Evolutionary conservation across 1,140 invertebrate species (phyloP).

Genomic region (Caerostris darwini): DNA sequence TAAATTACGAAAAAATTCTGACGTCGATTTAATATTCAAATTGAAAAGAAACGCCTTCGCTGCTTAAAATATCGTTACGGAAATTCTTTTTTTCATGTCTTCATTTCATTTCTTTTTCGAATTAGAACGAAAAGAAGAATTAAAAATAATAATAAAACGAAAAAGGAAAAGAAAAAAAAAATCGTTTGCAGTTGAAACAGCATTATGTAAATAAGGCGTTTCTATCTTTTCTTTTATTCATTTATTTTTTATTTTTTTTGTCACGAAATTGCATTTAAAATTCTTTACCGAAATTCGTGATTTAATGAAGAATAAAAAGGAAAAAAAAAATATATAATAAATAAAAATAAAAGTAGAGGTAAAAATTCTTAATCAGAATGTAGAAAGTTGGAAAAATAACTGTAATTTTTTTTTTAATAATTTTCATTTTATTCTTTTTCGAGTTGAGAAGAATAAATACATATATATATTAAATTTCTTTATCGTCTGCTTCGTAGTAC

Average conservation of each 20-base stretch:
- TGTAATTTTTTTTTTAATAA: neutral
- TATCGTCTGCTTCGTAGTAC: conserved; percentile 17
- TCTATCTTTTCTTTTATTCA: neutral
- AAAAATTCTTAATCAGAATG: conserved; percentile 38
- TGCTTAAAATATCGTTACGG: conserved; percentile 68
- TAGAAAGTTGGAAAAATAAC: conserved; percentile 35
- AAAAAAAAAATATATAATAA: conserved; percentile 14
- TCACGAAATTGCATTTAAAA: conserved; percentile 37
- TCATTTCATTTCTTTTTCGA: neutral
- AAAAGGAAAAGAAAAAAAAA: conserved; percentile 20
- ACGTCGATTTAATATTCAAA: conserved; percentile 72
- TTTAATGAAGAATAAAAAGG: conserved; percentile 59
- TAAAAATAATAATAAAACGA: neutral
- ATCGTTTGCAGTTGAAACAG: conserved; percentile 32
- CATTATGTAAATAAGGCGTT: conserved; percentile 68
- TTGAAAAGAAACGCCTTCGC: conserved; percentile 47
- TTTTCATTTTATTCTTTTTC: neutral
- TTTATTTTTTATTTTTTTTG: neutral
- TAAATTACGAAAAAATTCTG: conserved; percentile 48
- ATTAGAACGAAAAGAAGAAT: neutral
- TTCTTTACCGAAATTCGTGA: conserved; percentile 23
- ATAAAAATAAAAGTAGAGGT: neutral
- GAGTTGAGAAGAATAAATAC: conserved; percentile 40
- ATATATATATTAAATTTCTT: conserved; percentile 13
- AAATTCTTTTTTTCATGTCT: neutral